Conservation (phyloP, 2,888 invertebrate genomes). For the Melieria crassipennis region DNA sequence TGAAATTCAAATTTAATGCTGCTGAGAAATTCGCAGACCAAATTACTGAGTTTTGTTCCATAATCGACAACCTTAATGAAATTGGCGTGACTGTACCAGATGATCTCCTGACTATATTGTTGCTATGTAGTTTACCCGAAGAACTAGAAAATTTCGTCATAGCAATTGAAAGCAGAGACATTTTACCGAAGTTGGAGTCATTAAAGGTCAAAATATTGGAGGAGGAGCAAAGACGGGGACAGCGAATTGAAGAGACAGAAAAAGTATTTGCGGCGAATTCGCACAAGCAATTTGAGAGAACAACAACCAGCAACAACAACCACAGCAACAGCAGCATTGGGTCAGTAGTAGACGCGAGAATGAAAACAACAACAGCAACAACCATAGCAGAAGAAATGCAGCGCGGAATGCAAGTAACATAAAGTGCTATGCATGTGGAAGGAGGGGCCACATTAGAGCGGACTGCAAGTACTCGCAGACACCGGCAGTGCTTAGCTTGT, state of each 20-base stretch:
- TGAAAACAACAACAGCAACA: background rate
- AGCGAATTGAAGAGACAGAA: background rate
- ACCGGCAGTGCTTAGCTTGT: too few relatives aligned
- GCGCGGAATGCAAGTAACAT: background rate
- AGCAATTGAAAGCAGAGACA: constrained; percentile 13
- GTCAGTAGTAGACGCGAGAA: background rate
- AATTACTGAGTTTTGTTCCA: constrained; percentile 14
- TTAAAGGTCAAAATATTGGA: constrained; percentile 1
- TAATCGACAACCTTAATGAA: constrained; percentile 19
- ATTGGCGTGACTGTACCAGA: constrained; percentile 18
- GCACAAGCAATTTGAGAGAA: too few relatives aligned
- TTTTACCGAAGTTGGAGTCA: background rate
- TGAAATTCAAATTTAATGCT: constrained; percentile 11
- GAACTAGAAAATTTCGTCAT: constrained; percentile 8
- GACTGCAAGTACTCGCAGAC: too few relatives aligned
- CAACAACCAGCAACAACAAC: too few relatives aligned
- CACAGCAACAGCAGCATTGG: too few relatives aligned
- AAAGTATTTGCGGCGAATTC: background rate
- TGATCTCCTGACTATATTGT: constrained; percentile 7
- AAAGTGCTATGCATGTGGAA: too few relatives aligned
- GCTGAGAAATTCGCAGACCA: constrained; percentile 23
- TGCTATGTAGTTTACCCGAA: constrained; percentile 7
- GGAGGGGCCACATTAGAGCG: too few relatives aligned
- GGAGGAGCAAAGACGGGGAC: too few relatives aligned
- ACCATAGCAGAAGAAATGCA: background rate